A percentile compares a stretch with the other conserved stretches of the same genome.
These are phyloP conservation scores for Erpornis zantholeuca DNA, from an alignment of 2,113 vertebrate genomes.

Conservation along the genomic window DNA sequence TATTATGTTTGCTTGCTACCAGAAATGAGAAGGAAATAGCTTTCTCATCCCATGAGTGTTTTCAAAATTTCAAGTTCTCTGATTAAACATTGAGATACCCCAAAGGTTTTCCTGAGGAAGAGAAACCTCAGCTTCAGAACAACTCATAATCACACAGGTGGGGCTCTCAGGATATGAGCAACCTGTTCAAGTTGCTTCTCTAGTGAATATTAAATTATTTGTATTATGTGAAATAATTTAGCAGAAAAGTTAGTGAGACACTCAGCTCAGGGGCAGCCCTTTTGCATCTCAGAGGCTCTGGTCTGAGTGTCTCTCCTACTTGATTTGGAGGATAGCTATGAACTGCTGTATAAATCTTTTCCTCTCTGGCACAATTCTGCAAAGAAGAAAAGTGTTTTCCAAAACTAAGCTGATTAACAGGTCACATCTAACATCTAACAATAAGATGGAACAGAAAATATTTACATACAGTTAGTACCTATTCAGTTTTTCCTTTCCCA, in stretches of 20 bases:
- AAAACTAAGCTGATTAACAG: background rate
- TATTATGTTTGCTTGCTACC: background rate
- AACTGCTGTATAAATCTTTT: background rate
- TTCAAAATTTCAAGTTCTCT: background rate
- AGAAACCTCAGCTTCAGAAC: background rate
- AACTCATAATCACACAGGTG: background rate
- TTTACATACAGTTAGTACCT: background rate
- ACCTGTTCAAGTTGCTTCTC: background rate
- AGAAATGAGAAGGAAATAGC: background rate
- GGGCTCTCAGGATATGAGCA: background rate
- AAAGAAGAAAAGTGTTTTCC: background rate
- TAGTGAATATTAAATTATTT: slow-evolving; percentile 9
- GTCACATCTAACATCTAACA: background rate
- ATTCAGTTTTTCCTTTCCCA: background rate
- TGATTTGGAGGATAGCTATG: background rate
- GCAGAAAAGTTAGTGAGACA: background rate
- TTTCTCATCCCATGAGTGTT: background rate
- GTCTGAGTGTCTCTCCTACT: background rate
- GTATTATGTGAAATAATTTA: background rate
- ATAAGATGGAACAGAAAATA: background rate
- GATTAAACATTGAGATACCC: background rate
- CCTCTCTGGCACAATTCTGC: background rate
- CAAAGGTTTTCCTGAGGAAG: background rate
- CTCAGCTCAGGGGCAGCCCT: background rate
- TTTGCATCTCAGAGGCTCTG: background rate